Conservation (phyloP, 2,888 invertebrate genomes). For the Drosophila atripex region DNA sequence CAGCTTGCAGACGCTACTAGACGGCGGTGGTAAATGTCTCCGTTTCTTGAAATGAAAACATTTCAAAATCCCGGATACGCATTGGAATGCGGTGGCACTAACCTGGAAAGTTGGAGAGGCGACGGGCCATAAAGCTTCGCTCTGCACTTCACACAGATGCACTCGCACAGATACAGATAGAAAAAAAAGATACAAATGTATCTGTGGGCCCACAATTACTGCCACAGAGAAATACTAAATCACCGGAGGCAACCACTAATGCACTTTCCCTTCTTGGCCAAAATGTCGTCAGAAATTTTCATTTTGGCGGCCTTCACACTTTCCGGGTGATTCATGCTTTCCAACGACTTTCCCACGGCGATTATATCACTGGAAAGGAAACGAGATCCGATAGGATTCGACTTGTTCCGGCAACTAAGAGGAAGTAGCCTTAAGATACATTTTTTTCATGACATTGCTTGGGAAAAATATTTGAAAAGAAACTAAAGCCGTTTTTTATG, state of each 20-base stretch:
- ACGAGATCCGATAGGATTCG: conserved; percentile 5
- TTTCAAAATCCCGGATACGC: conserved; percentile 81
- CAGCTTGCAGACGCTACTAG: conserved; percentile 43
- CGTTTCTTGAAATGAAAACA: conserved; percentile 71
- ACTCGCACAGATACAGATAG: conserved; percentile 8
- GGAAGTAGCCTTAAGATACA: conserved; percentile 15
- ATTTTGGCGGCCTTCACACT: conserved; percentile 58
- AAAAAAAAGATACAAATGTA: conserved; percentile 15
- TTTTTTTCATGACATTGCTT: background rate
- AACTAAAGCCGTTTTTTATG: too few species aligned
- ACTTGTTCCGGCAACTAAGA: conserved; percentile 10
- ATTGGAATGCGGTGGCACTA: conserved; percentile 72
- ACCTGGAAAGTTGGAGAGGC: conserved; percentile 28
- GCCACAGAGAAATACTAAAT: conserved; percentile 36
- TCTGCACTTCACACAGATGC: conserved; percentile 43
- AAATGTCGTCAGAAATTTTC: conserved; percentile 23
- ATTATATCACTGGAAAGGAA: conserved; percentile 36
- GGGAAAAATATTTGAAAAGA: background rate
- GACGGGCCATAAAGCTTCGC: conserved; percentile 64
- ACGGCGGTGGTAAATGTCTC: conserved; percentile 64
- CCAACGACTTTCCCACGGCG: conserved; percentile 39
- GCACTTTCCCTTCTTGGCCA: conserved; percentile 39
- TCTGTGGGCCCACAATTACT: conserved; percentile 29
- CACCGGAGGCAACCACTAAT: conserved; percentile 30
- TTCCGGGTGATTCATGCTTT: conserved; percentile 56